Percentiles rank a stretch among this genome's conserved stretches.
These are phyloP conservation scores for Lepidocyrtinus sp. DNA, from an alignment of 2,888 invertebrate genomes.

Conservation along the genomic window DNA sequence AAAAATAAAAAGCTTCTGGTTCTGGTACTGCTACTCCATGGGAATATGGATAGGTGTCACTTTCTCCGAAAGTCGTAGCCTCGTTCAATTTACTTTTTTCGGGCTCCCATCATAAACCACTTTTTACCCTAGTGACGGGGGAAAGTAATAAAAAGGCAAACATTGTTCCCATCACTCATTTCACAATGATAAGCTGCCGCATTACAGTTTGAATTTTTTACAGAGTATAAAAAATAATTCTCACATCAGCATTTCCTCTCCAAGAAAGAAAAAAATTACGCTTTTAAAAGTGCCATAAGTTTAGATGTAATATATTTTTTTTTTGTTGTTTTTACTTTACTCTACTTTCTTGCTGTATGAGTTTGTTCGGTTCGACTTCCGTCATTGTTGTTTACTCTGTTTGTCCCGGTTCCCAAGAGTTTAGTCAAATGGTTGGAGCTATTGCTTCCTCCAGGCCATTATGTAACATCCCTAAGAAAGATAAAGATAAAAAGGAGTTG, in stretches of 20 bases:
- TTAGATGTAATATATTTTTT: slow-evolving; percentile 1
- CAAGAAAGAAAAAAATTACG: background rate
- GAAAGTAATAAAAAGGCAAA: slow-evolving; percentile 12
- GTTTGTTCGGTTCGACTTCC: slow-evolving; percentile 6
- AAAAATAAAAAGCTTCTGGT: background rate
- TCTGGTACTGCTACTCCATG: background rate
- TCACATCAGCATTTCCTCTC: slow-evolving; percentile 2
- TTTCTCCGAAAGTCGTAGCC: too few relatives aligned
- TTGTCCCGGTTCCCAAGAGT: slow-evolving; percentile 45
- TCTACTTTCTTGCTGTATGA: too few relatives aligned
- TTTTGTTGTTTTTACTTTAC: background rate
- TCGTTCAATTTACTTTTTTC: background rate
- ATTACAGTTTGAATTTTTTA: slow-evolving; percentile 11
- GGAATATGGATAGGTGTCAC: slow-evolving; percentile 12
- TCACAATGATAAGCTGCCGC: background rate
- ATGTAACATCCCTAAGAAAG: slow-evolving; percentile 23
- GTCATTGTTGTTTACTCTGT: slow-evolving; percentile 12
- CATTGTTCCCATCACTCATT: slow-evolving; percentile 7
- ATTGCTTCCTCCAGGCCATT: slow-evolving; percentile 47
- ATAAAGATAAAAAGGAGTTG: slow-evolving; percentile 7
- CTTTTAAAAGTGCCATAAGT: background rate
- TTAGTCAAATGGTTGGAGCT: slow-evolving; percentile 40
- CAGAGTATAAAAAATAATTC: background rate
- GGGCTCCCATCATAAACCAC: slow-evolving; percentile 2
- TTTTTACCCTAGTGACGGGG: slow-evolving; percentile 5